Base-by-base conservation (phyloP, 2,888 invertebrate genomes). In the Boloria selene region DNA sequence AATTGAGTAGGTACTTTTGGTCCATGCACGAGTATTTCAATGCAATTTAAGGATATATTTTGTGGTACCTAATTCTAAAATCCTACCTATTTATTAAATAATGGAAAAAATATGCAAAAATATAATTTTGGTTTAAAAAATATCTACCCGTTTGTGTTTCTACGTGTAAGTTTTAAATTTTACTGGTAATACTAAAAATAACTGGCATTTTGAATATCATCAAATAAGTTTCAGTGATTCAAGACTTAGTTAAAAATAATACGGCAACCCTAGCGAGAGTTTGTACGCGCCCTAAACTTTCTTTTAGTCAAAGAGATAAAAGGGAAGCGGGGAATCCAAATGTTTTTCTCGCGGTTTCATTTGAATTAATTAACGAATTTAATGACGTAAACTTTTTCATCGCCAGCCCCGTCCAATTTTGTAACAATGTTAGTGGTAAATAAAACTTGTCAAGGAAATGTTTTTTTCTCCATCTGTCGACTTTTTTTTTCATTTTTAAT, bases 351-450 rank as follows among this genome's bases (percentile, higher is more conserved):
- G 90, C 86, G 86, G 90, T 88, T 89, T 88, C 86, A 87, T 92
- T 92, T 90, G 92, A 91, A 91, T 92, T 92, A 92, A 92, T 92
- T 92, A 92, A 90, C 83, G 87, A 82, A 84, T 87, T 87, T 92
- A 91, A 92, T 92, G 90, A 90, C 83, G 83, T 81, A 83, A 88
- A 91, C 86, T 90, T 91, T 88, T 88, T 88, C 85, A 84, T 85
- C 85, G 85, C 79, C 77, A 72, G 77, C 78, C 81, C 82, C 83
- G 84, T 79, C 80, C 72, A 74, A 74, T 76, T 74, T 80, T 79
- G 84, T 89, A 89, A 90, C 92, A 90, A 88, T 92, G 91, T 91
- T 91, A 89, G 87, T 88, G 87, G 88, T 90, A 89, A 91, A 91
- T 86, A 90, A 90, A 91, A 90, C 86, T 92, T 91, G 89, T 91